Conservation (phyloP, 1,140 invertebrate genomes). For the Rhyzopertha dominica region DNA sequence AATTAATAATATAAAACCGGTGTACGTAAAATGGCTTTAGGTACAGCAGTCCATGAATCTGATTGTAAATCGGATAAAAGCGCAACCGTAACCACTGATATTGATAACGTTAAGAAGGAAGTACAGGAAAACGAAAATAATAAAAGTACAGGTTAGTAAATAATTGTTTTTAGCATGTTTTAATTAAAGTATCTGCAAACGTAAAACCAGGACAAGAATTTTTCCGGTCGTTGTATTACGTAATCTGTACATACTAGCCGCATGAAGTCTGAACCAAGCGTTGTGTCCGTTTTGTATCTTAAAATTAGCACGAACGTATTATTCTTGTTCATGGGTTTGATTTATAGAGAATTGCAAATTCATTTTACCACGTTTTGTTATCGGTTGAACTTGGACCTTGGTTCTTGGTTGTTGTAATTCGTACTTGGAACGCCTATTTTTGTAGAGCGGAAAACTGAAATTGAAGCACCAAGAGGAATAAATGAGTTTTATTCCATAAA, state of each 20-base stretch:
- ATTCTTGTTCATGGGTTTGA: no score
- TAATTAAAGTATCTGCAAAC: constrained; percentile 13
- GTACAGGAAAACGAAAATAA: not conserved
- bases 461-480: no score
- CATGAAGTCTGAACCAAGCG: not conserved
- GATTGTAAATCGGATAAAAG: constrained; percentile 18
- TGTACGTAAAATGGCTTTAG: constrained; percentile 21
- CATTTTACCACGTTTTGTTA: constrained; percentile 11
- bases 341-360: no score
- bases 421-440: constrained; percentile 5
- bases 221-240: not conserved
- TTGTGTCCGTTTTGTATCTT: constrained; percentile 7
- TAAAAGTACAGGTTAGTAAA: constrained; percentile 18
- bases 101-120: constrained; percentile 17
- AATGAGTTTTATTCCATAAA: no score
- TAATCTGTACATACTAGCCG: not conserved
- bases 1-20: constrained; percentile 9
- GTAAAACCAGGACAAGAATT: constrained; percentile 9
- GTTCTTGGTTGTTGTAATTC: constrained; percentile 3
- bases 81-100: constrained; percentile 4
- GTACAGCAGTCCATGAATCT: constrained; percentile 18
- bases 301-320: no score
- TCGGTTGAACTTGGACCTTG: constrained; percentile 18
- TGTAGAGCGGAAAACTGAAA: constrained; percentile 5
- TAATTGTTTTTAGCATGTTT: constrained; percentile 6